Conservation (phyloP, 2,797 vertebrate genomes). For the Chiropotes sagulatus region DNA sequence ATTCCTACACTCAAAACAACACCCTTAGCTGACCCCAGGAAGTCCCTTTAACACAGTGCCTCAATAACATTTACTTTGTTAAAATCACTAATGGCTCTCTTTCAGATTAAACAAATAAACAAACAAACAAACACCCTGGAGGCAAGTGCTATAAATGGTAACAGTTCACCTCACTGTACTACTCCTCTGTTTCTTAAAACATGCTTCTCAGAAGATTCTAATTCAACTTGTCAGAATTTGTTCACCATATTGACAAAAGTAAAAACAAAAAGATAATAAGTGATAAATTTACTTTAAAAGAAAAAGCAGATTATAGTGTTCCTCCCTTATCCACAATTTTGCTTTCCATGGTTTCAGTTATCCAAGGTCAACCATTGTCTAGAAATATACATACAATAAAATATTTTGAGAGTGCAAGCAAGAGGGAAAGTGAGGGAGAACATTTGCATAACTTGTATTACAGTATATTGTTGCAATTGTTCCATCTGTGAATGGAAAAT, state of each 20-base stretch:
- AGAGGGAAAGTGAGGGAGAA: neutral
- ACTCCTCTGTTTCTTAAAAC: neutral
- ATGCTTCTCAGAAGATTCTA: neutral
- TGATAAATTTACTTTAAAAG: neutral
- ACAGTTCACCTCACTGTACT: neutral
- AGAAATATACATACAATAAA: neutral
- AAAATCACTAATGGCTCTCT: neutral
- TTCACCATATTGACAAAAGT: neutral
- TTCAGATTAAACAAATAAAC: neutral
- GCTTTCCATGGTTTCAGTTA: neutral
- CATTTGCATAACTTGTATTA: neutral
- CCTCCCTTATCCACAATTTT: neutral
- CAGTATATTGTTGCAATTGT: neutral
- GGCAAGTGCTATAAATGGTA: neutral
- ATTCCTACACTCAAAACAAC: too few species aligned
- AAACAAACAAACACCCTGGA: neutral
- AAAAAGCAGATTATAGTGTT: neutral
- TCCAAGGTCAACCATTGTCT: too few species aligned
- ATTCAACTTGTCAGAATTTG: neutral
- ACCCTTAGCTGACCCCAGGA: too few species aligned
- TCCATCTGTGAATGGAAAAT: too few species aligned
- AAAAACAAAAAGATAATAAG: neutral
- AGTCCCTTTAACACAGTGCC: too few species aligned
- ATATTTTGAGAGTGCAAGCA: neutral
- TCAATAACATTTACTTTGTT: neutral